Base-by-base conservation (phyloP, 2,113 vertebrate genomes). In the Corvus hawaiiensis region DNA sequence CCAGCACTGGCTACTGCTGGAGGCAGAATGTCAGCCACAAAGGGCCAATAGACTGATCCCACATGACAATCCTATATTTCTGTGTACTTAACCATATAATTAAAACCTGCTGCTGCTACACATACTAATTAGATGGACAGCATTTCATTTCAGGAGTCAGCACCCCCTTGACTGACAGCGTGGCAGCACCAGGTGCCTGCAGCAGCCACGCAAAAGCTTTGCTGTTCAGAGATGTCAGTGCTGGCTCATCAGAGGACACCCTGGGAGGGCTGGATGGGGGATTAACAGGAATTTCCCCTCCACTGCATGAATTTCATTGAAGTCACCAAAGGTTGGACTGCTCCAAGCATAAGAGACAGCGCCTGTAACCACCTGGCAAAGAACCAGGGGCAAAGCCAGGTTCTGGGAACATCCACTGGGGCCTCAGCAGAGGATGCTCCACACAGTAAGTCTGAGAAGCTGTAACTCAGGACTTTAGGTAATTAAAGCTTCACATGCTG, bases 21-120 rank as follows among this genome's bases (percentile, higher is more conserved):
- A 95, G 91, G 91, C 93, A 87, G 44, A 91, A 78, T 62, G 89
- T 95, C 93, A 94, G 75, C 75, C 92, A 92, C 90, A 80, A 92
- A 91, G 72, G 79, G 82, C 82, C 61, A 81, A 66, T 0, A 85
- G 72, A 74, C 61, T 88, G 79, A 95, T 96, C 56, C 79, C 72
- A 37, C 32, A 78, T 75, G 93, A 95, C 88, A 94, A 63, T 81
- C 75, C 75, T 63, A 1, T 30, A 81, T 92, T 90, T 87, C 91
- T 91, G 90, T 90, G 87, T 89, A 96, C 88, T 96, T 96, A 96
- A 96, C 87, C 88, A 92, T 90, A 71, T 89, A 96, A 96, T 96
- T 96, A 94, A 94, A 93, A 67, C 79, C 94, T 86, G 7, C 82
- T 93, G 90, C 90, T 84, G 76, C 93, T 86, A 77, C 68, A 78